Conservation (phyloP, 2,888 invertebrate genomes). For the Yponomeuta plumbellus region DNA sequence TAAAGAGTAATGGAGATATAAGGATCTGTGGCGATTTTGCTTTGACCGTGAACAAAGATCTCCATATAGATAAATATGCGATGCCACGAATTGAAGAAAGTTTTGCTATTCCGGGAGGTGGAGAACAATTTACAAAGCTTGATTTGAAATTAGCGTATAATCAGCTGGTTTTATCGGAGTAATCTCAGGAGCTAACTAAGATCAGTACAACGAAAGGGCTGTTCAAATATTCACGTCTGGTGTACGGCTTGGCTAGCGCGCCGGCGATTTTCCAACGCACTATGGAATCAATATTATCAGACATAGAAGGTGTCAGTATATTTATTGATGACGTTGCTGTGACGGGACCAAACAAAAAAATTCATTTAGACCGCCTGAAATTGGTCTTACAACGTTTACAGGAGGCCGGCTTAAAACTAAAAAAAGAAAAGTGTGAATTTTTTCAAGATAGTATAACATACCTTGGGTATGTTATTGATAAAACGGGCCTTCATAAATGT, state of each 20-base stretch:
- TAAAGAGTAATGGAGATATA: conserved; percentile 24
- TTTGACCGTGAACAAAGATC: conserved; percentile 29
- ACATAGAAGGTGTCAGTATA: conserved; percentile 26
- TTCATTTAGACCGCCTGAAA: conserved; percentile 19
- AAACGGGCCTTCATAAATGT: too few relatives aligned
- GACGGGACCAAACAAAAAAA: conserved; percentile 20
- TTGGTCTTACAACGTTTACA: conserved; percentile 24
- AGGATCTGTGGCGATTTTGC: conserved; percentile 26
- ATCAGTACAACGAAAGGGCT: conserved; percentile 33
- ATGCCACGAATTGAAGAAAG: conserved; percentile 29
- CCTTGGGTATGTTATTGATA: too few relatives aligned
- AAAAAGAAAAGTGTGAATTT: too few relatives aligned
- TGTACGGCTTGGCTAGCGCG: conserved; percentile 34
- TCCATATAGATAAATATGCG: conserved; percentile 30
- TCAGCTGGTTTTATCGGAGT: conserved; percentile 20
- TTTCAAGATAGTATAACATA: too few relatives aligned
- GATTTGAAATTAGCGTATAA: conserved; percentile 27
- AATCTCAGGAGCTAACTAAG: conserved; percentile 25
- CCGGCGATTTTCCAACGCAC: conserved; percentile 39
- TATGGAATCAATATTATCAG: conserved; percentile 31
- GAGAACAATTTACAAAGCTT: conserved; percentile 27
- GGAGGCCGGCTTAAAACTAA: too few relatives aligned
- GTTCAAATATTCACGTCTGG: conserved; percentile 31
- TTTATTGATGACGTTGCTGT: conserved; percentile 32
- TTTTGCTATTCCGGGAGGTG: conserved; percentile 26